Percentiles rank a stretch among this genome's conserved stretches.
These are phyloP conservation scores for Parazoanthus atlanticus DNA, from an alignment of 92 coral and sea anemone species.

Conservation along the genomic window DNA sequence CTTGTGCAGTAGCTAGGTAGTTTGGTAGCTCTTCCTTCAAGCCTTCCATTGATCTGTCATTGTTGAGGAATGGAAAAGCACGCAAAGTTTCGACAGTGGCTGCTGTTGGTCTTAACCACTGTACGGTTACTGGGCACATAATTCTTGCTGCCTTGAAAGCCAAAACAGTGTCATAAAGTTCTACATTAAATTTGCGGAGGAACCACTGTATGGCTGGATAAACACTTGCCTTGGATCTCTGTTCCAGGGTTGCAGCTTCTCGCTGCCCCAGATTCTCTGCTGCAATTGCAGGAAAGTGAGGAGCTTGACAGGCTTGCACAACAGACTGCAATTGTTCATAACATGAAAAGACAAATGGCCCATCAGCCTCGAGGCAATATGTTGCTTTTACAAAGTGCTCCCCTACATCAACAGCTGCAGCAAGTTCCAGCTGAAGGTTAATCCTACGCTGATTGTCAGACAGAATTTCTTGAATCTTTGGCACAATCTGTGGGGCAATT, in stretches of 20 bases:
- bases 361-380: no score
- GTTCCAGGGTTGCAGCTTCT: slow-evolving; percentile 14
- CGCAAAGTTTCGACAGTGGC: slow-evolving; percentile 34
- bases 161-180: slow-evolving; percentile 24
- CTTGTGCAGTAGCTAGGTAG: slow-evolving; percentile 9
- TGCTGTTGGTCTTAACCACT: slow-evolving; percentile 42
- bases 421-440: slow-evolving; percentile 26
- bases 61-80: slow-evolving; percentile 40
- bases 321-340: not conserved
- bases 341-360: no score
- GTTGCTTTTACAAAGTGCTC: no score
- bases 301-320: not conserved
- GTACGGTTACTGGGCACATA: slow-evolving; percentile 18
- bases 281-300: slow-evolving; percentile 2
- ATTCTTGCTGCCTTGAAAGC: slow-evolving; percentile 42
- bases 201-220: slow-evolving; percentile 41
- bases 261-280: not conserved
- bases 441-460: not conserved
- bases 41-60: not conserved
- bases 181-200: slow-evolving; percentile 25
- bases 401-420: not conserved
- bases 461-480: no score
- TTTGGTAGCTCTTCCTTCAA: slow-evolving; percentile 20
- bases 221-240: slow-evolving; percentile 30
- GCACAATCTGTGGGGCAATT: not conserved